Base-by-base conservation (phyloP, 2,888 invertebrate genomes). In the Phaonia tiefii region DNA sequence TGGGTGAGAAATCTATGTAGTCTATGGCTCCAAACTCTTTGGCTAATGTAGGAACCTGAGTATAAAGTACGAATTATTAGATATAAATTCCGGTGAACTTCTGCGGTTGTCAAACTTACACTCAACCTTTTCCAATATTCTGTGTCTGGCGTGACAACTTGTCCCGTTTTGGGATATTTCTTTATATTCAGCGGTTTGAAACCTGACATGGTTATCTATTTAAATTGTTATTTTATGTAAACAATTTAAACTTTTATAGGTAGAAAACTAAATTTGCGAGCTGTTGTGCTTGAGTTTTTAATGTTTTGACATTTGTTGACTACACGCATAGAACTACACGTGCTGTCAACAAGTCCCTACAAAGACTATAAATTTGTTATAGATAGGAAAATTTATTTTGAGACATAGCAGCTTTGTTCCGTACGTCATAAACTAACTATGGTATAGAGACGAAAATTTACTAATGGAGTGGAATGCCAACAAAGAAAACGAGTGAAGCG, bases 11-110 rank as follows among this genome's bases (percentile, higher is more conserved):
- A 89, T 98, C 96, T 54, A 99, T 93, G 87, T 96, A 95, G 88
- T 98, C 97, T 72, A 99, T 96, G 0, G 96, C 95, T 22, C 97
- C 97, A 91, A 96, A 97, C 90, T 99, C 98, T 90, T 98, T 98
- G 0, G 97, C 93, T 46, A 97, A 92, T 1, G 97, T 95, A 26
- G 98, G 97, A 76, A 94, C 92, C 98, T 96, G 88, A 56, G 20
- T n/a, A n/a, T n/a, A n/a, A n/a, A n/a, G n/a, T n/a, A n/a, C n/a
- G n/a, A n/a, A n/a, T n/a, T n/a, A n/a, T 31, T 2, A 26, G 15
- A 37, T 49, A 3, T 39, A 25, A 22, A 15, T 17, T 37, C 10
- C 8, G 0, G n/a, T 15, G 15, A 17, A 31, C 31, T 31, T 37
- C 3, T 11, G 44, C 25, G 44, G 25, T 49, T 10, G n/a, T 5